phyloP scores from a whole-genome alignment of 2,797 vertebrate genomes.

The Onychomys arenicola region DNA sequence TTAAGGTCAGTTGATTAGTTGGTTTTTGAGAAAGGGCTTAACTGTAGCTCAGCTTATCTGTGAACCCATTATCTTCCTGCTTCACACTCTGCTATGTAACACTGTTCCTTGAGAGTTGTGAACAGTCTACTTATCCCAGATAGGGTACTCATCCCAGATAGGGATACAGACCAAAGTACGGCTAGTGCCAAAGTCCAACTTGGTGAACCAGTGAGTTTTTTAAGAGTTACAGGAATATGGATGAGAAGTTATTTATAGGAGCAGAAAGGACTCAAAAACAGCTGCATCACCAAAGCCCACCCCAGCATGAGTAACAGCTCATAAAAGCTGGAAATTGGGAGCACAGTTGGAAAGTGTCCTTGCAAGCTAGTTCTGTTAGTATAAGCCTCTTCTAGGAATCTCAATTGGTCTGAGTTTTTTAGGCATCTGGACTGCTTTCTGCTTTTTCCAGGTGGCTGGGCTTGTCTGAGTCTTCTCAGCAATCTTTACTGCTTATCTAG shows the following conservation, averaged over 20 bases:
- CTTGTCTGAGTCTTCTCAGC: neutral
- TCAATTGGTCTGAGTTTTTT: neutral
- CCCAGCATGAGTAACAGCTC: neutral
- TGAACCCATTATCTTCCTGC: neutral
- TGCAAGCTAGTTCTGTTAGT: neutral
- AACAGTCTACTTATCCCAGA: neutral
- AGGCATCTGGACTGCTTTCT: neutral
- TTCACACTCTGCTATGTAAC: neutral
- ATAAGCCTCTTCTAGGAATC: neutral
- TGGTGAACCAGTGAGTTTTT: neutral
- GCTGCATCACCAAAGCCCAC: neutral
- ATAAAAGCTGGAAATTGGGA: neutral
- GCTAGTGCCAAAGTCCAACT: neutral
- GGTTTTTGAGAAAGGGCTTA: neutral
- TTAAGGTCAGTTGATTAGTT: neutral
- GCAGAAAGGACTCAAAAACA: neutral
- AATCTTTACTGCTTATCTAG: neutral
- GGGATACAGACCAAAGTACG: neutral
- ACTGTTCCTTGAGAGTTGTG: neutral
- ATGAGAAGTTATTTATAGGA: neutral
- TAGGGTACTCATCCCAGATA: neutral
- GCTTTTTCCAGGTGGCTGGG: neutral
- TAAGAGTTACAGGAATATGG: neutral
- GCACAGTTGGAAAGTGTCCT: neutral
- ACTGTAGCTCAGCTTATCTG: neutral